phyloP scores from a whole-genome alignment of 2,888 invertebrate genomes.

The Chymomyza amoena region DNA sequence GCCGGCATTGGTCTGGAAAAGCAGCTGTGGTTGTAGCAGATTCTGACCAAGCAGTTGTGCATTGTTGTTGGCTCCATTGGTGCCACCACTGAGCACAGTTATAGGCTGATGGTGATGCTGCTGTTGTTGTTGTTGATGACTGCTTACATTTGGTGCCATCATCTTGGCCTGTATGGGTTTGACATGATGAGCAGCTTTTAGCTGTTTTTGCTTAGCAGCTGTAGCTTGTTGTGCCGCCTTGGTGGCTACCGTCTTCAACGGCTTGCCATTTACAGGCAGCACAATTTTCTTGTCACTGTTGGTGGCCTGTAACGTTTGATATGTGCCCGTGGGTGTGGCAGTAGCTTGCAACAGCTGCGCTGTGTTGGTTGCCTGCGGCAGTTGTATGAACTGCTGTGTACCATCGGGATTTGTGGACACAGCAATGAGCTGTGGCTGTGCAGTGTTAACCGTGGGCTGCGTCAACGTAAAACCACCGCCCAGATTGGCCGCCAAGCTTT shows the following conservation, averaged over 20 bases:
- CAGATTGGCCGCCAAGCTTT: conserved; percentile 70
- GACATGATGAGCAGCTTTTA: conserved; percentile 56
- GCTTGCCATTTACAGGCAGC: conserved; percentile 61
- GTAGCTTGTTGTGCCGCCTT: conserved; percentile 69
- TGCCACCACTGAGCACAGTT: conserved; percentile 46
- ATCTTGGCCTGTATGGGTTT: conserved; percentile 74
- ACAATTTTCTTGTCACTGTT: conserved; percentile 73
- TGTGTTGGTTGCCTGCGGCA: conserved; percentile 51
- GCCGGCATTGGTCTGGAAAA: conserved; percentile 60
- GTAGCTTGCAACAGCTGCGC: conserved; percentile 43
- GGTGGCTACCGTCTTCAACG: conserved; percentile 68
- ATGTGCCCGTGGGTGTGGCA: conserved; percentile 41
- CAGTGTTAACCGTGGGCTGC: conserved; percentile 50
- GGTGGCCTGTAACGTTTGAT: conserved; percentile 69
- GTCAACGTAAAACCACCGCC: conserved; percentile 72
- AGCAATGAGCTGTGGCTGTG: conserved; percentile 71
- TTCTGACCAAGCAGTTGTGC: conserved; percentile 58
- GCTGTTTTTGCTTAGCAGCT: conserved; percentile 67
- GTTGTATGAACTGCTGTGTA: conserved; percentile 71
- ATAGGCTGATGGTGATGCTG: conserved; percentile 52
- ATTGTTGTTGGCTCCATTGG: conserved; percentile 13
- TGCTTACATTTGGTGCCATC: conserved; percentile 42
- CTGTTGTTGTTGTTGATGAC: conserved; percentile 33
- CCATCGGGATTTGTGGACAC: conserved; percentile 71
- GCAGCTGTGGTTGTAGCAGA: conserved; percentile 58